Conservation (phyloP, 2,113 vertebrate genomes). For the Brachypodius melanocephalos region DNA sequence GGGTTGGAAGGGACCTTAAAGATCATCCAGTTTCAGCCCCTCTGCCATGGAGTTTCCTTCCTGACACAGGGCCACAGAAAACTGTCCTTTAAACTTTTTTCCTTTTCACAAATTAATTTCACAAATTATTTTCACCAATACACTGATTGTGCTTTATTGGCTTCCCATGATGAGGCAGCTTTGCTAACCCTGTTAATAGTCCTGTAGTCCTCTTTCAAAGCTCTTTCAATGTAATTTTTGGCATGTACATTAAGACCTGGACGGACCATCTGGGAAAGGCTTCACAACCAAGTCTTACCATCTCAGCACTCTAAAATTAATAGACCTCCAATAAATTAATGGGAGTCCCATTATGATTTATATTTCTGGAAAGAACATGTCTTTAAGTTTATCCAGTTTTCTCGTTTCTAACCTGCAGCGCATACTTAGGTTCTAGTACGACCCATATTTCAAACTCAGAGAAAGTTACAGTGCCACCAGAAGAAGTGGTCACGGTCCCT, state of each 20-base stretch:
- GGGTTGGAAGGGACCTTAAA: not conserved
- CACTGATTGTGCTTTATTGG: not conserved
- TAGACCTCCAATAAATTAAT: not conserved
- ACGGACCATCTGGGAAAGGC: not conserved
- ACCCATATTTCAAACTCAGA: not conserved
- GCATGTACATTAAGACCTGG: not conserved
- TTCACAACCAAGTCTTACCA: not conserved
- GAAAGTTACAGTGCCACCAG: not conserved
- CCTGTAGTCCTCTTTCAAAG: not conserved
- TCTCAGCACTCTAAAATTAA: not conserved
- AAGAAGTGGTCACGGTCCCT: not conserved
- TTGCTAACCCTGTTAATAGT: not conserved
- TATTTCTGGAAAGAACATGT: not conserved
- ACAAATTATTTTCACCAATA: not conserved
- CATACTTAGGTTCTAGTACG: not conserved
- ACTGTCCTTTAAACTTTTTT: not conserved
- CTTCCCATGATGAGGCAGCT: not conserved
- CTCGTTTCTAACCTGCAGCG: not conserved
- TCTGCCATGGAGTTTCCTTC: not conserved
- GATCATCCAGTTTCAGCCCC: not conserved
- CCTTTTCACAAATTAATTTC: not conserved
- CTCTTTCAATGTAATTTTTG: not conserved
- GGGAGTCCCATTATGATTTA: not conserved
- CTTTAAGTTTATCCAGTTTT: not conserved
- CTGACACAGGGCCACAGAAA: not conserved